Evolutionary conservation across 2,888 invertebrate genomes (phyloP), one percentile per base, ranked within the genome.

Genomic region (Phrixothrix hirtus): DNA sequence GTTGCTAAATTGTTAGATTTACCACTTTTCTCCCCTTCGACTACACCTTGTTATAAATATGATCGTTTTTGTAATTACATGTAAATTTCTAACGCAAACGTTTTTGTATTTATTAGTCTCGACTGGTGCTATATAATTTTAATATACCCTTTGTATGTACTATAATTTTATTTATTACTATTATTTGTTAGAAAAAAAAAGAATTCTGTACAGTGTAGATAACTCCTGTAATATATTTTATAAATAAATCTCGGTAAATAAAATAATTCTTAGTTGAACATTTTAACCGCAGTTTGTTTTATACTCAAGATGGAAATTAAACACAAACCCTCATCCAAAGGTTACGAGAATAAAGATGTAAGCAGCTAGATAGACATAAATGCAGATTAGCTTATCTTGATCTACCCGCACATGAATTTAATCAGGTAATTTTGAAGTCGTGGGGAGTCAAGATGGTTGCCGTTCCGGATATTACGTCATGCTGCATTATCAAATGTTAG

Each of bases 151-250:
- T 71, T 74, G 69, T 68, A 68, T 69, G 66, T 69, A 67, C 62
- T 63, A 57, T 60, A 59, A 58, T 61, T 50, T 56, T 60, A 60
- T 60, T 60, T 58, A 60, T 60, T 60, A 57, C 37, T 56, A 70
- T 70, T 69, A 66, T 64, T 73, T 67, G 64, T 67, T 71, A 65
- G 67, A 61, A 61, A 63, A 62, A n/a, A n/a, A 60, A 60, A 62
- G 58, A 61, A 61, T 67, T 72, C 68, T 76, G 76, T 76, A 76
- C 75, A 76, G 75, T 76, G 76, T 76, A 76, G 76, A 76, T 76
- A 76, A 70, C 74, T 73, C 73, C 74, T 76, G 76, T 76, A 76
- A 75, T 71, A 76, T 76, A 76, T 76, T 76, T 76, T 76, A 76
- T 76, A 76, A 76, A 75, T 73, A 73, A 75, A 74, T 70, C 72